Percentiles rank a stretch among this genome's conserved stretches.
Evolutionary conservation across 2,113 vertebrate genomes (phyloP).

Genomic region (Gavia stellata): DNA sequence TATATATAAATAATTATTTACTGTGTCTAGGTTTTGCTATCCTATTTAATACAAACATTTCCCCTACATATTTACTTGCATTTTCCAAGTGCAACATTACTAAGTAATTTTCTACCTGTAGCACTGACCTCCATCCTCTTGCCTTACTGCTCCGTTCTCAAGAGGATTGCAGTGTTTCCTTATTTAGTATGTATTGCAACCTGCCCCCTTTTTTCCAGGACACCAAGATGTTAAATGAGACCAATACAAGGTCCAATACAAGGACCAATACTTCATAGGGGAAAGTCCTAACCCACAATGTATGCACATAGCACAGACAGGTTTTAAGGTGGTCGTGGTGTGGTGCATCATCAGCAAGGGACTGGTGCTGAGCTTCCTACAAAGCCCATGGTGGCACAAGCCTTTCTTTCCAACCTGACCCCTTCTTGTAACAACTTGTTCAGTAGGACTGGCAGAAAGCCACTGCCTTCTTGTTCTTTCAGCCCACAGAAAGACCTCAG

Average conservation of each 20-base stretch:
- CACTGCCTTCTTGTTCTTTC: background rate
- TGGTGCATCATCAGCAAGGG: background rate
- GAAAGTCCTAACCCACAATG: background rate
- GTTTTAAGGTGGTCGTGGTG: background rate
- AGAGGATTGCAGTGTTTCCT: background rate
- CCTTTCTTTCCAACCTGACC: background rate
- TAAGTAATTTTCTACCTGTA: background rate
- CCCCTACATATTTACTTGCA: background rate
- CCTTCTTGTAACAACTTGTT: background rate
- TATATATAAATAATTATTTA: background rate
- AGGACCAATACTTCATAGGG: background rate
- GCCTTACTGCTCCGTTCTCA: background rate
- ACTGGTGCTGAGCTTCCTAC: background rate
- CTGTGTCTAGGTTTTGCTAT: background rate
- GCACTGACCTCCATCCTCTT: background rate
- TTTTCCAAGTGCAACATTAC: background rate
- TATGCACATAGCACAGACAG: background rate
- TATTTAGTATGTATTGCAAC: background rate
- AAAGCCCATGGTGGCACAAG: background rate
- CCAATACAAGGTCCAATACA: background rate
- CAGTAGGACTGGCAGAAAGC: background rate
- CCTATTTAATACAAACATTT: background rate
- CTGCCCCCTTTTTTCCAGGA: background rate
- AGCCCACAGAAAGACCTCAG: background rate
- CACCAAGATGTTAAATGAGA: background rate